Base-by-base conservation (phyloP, 2,888 invertebrate species). In the Apeira syringaria region DNA sequence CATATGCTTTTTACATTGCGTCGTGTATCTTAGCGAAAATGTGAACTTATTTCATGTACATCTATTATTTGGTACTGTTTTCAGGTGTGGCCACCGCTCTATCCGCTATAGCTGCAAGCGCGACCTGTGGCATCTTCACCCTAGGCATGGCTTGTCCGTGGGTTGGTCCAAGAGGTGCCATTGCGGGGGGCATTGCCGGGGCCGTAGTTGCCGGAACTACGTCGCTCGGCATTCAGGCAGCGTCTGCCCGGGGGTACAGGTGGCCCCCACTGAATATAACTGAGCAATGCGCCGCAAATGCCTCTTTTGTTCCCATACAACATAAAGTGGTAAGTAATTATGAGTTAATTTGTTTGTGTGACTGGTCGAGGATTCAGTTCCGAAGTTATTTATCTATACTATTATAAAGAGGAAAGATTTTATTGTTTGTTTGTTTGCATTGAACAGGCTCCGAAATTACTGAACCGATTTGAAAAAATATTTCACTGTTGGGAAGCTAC, bases 81-180 rank as follows among this genome's bases (percentile, higher is more conserved):
- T n/a, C n/a, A 88, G 88, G 88, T 84, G 92, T 94, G 48, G 93
- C 94, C 0, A 93, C 94, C 25, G 94, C 95, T 8, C 79, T 96
- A 32, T 94, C 96, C n/a, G 95, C 96, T 0, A 95, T 97, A 52
- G 94, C 96, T 1, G 94, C 96, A 0, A 95, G 96, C 25, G 94
- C 96, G 4, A 94, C 96, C 0, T 94, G 96, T 60, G 97, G 96
- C 0, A 91, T 96, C 5, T 97, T 97, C 68, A 94, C 95, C 0
- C 81, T 97, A 11, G 97, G 97, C 47, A 95, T 97, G 93, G 86
- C 94, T 52, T 91, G 95, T 65, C 96, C 96, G 27, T 96, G 95
- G 94, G 92, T 94, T 38, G 96, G 94, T 42, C 92, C 93, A 0
- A 86, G 92, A 62, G 94, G 95, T 32, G 91, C 92, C 12, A 68